phyloP scores from a whole-genome alignment of 2,797 vertebrate genomes.

The Phalanger gymnotis region DNA sequence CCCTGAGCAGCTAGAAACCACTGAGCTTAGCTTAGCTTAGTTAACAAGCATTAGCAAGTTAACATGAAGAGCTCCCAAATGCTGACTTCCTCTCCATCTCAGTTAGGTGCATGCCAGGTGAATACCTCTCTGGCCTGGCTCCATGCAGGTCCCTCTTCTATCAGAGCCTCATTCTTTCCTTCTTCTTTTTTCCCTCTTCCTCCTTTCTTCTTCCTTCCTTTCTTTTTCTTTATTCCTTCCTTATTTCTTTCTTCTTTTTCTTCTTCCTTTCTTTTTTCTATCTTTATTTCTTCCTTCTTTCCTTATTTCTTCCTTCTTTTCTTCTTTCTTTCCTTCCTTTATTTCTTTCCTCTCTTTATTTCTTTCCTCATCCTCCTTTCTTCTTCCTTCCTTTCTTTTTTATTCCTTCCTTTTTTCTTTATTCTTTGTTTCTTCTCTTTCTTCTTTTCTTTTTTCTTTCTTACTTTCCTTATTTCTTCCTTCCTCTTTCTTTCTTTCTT shows the following conservation, averaged over 20 bases:
- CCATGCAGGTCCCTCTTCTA: not conserved
- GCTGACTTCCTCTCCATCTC: not conserved
- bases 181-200: not conserved
- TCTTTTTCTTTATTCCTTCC: not conserved
- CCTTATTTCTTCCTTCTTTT: rapidly evolving
- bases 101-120: not conserved
- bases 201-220: not conserved
- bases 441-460: too few species aligned
- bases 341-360: not conserved
- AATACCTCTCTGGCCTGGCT: not conserved
- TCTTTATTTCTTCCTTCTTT: not conserved
- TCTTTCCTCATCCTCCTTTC: rapidly evolving
- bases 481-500: not conserved
- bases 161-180: not conserved
- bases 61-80: not conserved
- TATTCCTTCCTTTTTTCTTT: not conserved
- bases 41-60: not conserved
- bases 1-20: not conserved
- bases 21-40: not conserved
- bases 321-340: too few species aligned
- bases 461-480: too few species aligned
- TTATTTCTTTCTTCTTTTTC: not conserved
- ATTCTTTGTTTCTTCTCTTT: not conserved
- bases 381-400: too few species aligned
- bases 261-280: rapidly evolving